These are phyloP conservation scores for Eriosoma lanigerum DNA, from an alignment of 1,140 invertebrate genomes.

Conservation along the genomic window DNA sequence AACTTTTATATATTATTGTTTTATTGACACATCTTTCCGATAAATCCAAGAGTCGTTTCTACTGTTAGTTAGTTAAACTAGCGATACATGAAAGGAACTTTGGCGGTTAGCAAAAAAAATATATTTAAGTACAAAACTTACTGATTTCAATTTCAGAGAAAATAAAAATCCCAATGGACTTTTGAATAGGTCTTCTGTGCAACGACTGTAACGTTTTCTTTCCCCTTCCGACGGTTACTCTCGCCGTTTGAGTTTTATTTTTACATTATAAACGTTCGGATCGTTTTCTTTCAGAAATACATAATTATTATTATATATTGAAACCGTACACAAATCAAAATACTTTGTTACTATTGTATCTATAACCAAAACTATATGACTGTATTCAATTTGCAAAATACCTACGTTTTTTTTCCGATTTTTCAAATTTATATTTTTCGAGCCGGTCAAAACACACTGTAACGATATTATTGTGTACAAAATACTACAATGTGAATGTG, in stretches of 20 bases:
- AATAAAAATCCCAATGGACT: constrained; percentile 35
- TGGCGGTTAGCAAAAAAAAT: neutral
- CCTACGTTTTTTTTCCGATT: too few species aligned
- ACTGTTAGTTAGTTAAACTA: constrained; percentile 28
- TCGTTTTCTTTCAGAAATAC: neutral
- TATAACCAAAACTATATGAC: too few species aligned
- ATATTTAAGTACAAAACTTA: constrained; percentile 16
- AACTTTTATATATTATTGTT: too few species aligned
- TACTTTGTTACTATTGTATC: neutral
- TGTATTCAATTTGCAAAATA: too few species aligned
- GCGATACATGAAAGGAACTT: constrained; percentile 20
- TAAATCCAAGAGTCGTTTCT: neutral
- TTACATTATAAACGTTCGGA: neutral
- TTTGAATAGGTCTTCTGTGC: constrained; percentile 28
- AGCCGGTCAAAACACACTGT: too few species aligned
- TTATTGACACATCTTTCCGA: neutral
- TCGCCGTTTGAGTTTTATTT: neutral
- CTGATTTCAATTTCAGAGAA: constrained; percentile 39
- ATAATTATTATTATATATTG: neutral
- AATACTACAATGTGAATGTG: too few species aligned
- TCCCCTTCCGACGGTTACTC: neutral
- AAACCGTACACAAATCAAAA: neutral
- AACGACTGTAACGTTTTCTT: constrained; percentile 20
- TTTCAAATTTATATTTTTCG: too few species aligned
- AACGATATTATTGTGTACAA: too few species aligned